Evolutionary conservation across 2,113 vertebrate genomes (phyloP).

Genomic region (Tauraco erythrolophus): DNA sequence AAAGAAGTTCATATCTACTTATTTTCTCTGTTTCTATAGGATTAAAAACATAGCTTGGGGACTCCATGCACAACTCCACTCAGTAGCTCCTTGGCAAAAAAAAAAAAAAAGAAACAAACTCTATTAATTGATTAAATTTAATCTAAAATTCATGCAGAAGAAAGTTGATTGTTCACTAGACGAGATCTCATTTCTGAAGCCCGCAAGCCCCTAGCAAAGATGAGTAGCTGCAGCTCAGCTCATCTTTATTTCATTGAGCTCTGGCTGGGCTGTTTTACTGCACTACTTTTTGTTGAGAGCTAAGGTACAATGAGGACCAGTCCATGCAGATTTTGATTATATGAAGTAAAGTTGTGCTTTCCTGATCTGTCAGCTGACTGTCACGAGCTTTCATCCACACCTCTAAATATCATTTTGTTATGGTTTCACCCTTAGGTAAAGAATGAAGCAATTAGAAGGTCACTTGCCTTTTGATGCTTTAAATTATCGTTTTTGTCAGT

Average conservation of each 20-base stretch:
- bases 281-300: neutral
- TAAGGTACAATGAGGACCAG: too few species aligned
- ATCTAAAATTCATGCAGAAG: constrained; percentile 15
- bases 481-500: neutral
- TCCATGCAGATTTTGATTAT: neutral
- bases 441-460: neutral
- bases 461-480: neutral
- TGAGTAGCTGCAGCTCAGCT: neutral
- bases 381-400: neutral
- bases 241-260: constrained; percentile 52
- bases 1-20: neutral
- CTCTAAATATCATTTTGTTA: neutral
- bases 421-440: neutral
- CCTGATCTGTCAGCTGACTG: neutral
- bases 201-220: constrained; percentile 3
- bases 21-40: neutral
- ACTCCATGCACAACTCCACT: neutral
- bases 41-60: neutral
- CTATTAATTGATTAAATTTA: constrained; percentile 37
- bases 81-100: neutral
- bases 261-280: neutral
- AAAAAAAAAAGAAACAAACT: neutral
- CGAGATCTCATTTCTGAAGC: neutral
- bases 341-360: neutral
- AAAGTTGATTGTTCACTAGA: neutral